Conservation (phyloP, 2,113 vertebrate species). For the Hystrix brachyura region DNA sequence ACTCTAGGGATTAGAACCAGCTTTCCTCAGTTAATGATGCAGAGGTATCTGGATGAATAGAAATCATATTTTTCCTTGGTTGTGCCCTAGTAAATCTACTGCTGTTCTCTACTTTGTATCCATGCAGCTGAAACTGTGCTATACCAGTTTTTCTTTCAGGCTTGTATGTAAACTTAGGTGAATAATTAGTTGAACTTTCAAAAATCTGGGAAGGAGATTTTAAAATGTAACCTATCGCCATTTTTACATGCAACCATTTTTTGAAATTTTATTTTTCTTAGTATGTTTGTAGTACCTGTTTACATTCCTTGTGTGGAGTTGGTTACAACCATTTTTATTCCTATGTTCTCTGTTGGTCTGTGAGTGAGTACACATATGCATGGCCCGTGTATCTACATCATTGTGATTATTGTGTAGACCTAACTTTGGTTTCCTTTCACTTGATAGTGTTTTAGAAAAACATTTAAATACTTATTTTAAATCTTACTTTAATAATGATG, state of each 20-base stretch:
- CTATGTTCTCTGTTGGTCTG: neutral
- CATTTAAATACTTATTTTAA: constrained; percentile 2
- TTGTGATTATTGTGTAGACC: neutral
- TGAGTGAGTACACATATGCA: neutral
- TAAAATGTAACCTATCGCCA: neutral
- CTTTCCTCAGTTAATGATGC: neutral
- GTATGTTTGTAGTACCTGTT: neutral
- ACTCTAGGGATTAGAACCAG: neutral
- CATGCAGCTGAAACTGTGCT: constrained; percentile 32
- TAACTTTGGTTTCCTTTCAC: neutral
- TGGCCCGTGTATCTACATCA: neutral
- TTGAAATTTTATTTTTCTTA: neutral
- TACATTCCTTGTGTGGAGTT: neutral
- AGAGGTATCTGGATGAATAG: neutral
- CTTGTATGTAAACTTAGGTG: neutral
- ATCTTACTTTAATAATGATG: neutral
- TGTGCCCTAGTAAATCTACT: neutral
- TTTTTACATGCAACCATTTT: neutral
- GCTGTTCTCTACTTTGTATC: neutral
- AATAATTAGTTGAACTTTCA: neutral
- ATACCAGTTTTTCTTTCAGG: neutral
- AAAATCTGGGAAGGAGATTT: neutral
- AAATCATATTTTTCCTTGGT: neutral
- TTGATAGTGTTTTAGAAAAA: constrained; percentile 41
- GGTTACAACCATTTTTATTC: neutral